phyloP scores from a whole-genome alignment of 2,113 vertebrate genomes.

The Ancistrus triradiatus region DNA sequence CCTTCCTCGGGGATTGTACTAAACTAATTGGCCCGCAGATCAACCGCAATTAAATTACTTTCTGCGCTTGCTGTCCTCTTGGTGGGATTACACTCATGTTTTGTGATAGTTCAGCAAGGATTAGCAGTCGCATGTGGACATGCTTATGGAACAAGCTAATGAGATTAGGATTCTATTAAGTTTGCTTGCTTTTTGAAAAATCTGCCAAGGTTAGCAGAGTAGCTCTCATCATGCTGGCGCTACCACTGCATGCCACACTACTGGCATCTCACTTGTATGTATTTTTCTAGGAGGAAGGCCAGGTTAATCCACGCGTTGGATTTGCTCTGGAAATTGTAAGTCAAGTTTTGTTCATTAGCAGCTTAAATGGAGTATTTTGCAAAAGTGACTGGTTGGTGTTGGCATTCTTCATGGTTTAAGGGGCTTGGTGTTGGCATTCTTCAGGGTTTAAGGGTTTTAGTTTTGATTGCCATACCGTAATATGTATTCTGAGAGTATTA shows the following conservation, averaged over 20 bases:
- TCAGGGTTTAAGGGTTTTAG: constrained; percentile 11
- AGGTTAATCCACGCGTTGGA: neutral
- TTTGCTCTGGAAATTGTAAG: constrained; percentile 12
- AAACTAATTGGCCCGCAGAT: constrained; percentile 77
- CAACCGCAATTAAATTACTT: constrained; percentile 79
- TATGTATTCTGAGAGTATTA: neutral
- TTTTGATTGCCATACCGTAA: too few relatives aligned
- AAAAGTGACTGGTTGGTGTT: neutral
- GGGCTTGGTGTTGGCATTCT: too few relatives aligned
- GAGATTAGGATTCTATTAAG: constrained; percentile 88
- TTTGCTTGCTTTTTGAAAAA: constrained; percentile 78
- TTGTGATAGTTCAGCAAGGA: constrained; percentile 74
- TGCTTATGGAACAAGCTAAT: constrained; percentile 81
- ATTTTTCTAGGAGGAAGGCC: constrained; percentile 1
- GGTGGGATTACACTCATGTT: constrained; percentile 76
- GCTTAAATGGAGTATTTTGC: constrained; percentile 4
- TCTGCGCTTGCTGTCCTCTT: constrained; percentile 67
- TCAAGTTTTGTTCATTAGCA: constrained; percentile 18
- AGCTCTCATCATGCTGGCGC: neutral
- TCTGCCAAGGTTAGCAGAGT: constrained; percentile 1
- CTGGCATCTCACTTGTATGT: neutral
- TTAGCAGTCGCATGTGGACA: constrained; percentile 79
- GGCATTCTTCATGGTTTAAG: too few relatives aligned
- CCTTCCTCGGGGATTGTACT: constrained; percentile 66
- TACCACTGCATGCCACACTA: too few relatives aligned